Conservation (phyloP, 2,113 vertebrate genomes). For the Uria aalge region DNA sequence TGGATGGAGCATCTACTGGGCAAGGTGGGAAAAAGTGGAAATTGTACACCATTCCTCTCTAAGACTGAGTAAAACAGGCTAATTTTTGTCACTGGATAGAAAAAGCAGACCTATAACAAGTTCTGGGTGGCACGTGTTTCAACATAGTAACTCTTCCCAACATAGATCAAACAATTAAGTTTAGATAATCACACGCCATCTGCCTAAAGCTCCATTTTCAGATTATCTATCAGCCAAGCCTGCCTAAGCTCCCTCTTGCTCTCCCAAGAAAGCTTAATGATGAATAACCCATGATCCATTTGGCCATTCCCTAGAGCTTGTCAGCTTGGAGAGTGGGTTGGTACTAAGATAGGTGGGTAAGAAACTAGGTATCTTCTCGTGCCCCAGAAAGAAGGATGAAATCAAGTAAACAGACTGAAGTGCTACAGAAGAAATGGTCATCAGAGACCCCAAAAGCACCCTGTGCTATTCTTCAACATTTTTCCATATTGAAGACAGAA, state of each 20-base stretch:
- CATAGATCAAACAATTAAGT: conserved; percentile 33
- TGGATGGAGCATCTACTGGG: neutral
- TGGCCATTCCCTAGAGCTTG: neutral
- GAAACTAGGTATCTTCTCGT: neutral
- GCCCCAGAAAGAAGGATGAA: neutral
- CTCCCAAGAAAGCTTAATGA: neutral
- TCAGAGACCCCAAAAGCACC: neutral
- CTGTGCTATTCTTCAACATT: neutral
- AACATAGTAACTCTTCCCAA: neutral
- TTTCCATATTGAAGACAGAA: neutral
- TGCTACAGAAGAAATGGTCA: neutral
- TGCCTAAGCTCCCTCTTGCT: neutral
- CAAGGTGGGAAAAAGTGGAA: neutral
- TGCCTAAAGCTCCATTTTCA: neutral
- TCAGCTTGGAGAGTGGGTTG: neutral
- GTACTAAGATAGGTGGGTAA: neutral
- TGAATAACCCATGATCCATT: neutral
- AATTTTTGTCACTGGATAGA: neutral
- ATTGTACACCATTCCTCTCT: neutral
- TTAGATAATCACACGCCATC: neutral
- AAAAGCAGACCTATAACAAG: neutral
- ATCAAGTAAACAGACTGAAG: neutral
- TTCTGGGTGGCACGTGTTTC: neutral
- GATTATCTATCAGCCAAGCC: neutral
- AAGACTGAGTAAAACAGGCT: neutral